These are phyloP conservation scores for Atherinomorus stipes DNA, from an alignment of 2,113 vertebrate species.

Conservation along the genomic window DNA sequence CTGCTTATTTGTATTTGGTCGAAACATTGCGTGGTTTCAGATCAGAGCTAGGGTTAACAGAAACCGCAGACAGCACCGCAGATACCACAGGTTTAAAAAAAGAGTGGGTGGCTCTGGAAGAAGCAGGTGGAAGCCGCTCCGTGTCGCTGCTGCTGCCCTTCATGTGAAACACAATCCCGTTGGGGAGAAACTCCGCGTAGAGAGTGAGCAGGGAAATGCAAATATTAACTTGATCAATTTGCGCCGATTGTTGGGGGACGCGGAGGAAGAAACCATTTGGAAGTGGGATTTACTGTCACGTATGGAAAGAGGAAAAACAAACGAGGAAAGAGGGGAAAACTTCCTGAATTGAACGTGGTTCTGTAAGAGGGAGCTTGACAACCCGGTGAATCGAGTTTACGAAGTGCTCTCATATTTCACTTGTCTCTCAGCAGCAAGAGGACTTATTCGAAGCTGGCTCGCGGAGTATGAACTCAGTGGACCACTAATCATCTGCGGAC, in stretches of 20 bases:
- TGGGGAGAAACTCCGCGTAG: slow-evolving; percentile 53
- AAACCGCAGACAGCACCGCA: slow-evolving; percentile 25
- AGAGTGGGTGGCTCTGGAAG: slow-evolving; percentile 69
- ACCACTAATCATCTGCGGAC: slow-evolving; percentile 68
- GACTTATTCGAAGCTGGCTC: slow-evolving; percentile 55
- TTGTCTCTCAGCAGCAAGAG: slow-evolving; percentile 47
- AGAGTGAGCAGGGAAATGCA: slow-evolving; percentile 32
- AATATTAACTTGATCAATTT: slow-evolving; percentile 62
- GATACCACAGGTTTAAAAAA: slow-evolving; percentile 23
- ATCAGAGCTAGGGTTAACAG: background rate
- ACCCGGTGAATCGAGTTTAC: slow-evolving; percentile 71
- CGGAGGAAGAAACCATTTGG: background rate
- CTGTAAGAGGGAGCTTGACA: slow-evolving; percentile 43
- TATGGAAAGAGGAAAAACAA: slow-evolving; percentile 11
- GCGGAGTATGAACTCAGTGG: slow-evolving; percentile 50
- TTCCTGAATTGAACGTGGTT: slow-evolving; percentile 49
- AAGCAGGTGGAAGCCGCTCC: slow-evolving; percentile 78
- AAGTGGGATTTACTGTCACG: slow-evolving; percentile 13
- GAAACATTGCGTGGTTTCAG: background rate
- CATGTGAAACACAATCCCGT: slow-evolving; percentile 49
- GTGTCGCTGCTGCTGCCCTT: slow-evolving; percentile 74
- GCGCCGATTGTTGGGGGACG: slow-evolving; percentile 13
- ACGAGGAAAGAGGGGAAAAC: slow-evolving; percentile 36
- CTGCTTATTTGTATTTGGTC: too few species aligned
- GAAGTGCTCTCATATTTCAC: slow-evolving; percentile 68